A percentile compares a stretch with the other conserved stretches of the same genome.
These are phyloP conservation scores for Drosophila parthenogenetica DNA, from an alignment of 2,888 invertebrate genomes.

Conservation along the genomic window DNA sequence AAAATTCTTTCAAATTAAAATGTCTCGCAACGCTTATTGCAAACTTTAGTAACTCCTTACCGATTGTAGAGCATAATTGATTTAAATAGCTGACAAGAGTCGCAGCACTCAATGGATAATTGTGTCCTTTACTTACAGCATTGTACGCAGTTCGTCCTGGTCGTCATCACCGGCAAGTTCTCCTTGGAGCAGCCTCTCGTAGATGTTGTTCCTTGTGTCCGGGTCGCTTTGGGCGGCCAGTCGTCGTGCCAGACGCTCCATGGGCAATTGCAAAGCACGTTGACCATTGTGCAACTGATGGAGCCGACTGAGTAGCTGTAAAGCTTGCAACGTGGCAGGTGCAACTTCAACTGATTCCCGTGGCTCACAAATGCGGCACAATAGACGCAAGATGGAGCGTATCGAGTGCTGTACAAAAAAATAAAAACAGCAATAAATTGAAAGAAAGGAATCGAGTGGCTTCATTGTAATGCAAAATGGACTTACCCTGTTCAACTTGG, in stretches of 20 bases:
- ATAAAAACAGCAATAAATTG: slow-evolving; percentile 1
- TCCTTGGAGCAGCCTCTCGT: slow-evolving; percentile 58
- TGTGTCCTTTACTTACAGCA: slow-evolving; percentile 69
- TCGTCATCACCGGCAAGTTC: slow-evolving; percentile 61
- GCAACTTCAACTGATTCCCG: slow-evolving; percentile 12
- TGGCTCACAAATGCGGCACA: slow-evolving; percentile 58
- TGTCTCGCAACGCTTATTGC: not conserved
- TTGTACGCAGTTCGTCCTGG: slow-evolving; percentile 62
- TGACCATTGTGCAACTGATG: slow-evolving; percentile 65
- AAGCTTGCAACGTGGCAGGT: slow-evolving; percentile 52
- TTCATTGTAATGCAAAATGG: slow-evolving; percentile 60
- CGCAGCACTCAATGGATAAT: slow-evolving; percentile 35
- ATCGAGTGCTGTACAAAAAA: slow-evolving; percentile 64
- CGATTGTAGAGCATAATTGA: slow-evolving; percentile 26
- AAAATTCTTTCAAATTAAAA: not conserved
- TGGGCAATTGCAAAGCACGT: slow-evolving; percentile 71
- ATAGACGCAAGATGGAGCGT: slow-evolving; percentile 63
- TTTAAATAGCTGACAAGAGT: slow-evolving; percentile 30
- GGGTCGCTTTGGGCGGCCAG: slow-evolving; percentile 54
- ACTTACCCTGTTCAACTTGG: slow-evolving; percentile 81
- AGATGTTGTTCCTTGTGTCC: slow-evolving; percentile 65
- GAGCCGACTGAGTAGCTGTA: slow-evolving; percentile 74
- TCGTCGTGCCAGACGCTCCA: slow-evolving; percentile 76
- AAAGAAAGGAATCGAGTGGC: slow-evolving; percentile 18
- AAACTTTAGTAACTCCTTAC: not conserved